A percentile compares a stretch with the other conserved stretches of the same genome.
Evolutionary conservation across 1,140 invertebrate species (phyloP).

Genomic region (Orchestia grillus): DNA sequence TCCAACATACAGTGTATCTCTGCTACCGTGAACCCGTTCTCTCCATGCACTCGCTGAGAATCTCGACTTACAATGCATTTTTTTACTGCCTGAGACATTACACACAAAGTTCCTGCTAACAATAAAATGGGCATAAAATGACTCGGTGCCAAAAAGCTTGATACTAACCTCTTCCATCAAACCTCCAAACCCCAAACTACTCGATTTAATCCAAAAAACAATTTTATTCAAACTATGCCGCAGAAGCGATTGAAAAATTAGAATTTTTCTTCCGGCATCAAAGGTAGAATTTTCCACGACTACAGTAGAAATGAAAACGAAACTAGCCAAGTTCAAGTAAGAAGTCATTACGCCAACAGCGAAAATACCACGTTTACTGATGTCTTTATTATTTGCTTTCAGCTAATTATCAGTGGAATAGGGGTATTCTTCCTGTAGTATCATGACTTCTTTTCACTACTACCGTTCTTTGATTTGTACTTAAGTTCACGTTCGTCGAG

Average conservation of each 20-base stretch:
- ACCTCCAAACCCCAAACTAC: not conserved
- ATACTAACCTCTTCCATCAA: not conserved
- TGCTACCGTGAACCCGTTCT: not conserved
- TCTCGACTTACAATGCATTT: not conserved
- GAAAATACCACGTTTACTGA: too few relatives aligned
- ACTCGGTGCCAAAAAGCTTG: not conserved
- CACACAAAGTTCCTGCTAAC: not conserved
- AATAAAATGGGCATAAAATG: not conserved
- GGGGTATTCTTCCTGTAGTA: not conserved
- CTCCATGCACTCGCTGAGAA: not conserved
- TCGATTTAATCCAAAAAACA: not conserved
- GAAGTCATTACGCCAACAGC: not conserved
- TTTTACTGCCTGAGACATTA: not conserved
- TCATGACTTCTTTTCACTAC: not conserved
- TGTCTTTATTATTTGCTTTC: not conserved
- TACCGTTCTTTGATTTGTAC: not conserved
- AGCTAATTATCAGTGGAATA: not conserved
- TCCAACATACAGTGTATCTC: not conserved
- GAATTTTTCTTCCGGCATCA: not conserved
- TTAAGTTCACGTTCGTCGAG: not conserved
- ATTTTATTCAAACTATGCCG: not conserved
- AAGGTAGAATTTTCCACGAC: not conserved
- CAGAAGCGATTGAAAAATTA: not conserved
- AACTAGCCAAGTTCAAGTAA: not conserved
- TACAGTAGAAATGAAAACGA: not conserved